Base-by-base conservation (phyloP, 2,113 vertebrate species). In the Pomatostomus ruficeps region DNA sequence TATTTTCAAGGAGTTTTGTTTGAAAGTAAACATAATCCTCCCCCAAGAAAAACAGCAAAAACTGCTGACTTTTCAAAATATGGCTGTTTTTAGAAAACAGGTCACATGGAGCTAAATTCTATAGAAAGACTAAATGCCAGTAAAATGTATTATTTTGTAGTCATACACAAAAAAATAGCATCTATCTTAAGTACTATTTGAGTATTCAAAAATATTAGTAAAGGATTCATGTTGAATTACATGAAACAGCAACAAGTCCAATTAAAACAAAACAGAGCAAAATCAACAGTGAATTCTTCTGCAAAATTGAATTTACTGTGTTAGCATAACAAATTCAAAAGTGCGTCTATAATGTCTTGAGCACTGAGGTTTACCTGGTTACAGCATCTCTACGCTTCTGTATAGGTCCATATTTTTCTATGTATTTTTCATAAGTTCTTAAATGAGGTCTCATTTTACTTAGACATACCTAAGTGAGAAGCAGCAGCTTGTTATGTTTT, bases 391-490 rank as follows among this genome's bases (percentile, higher is more conserved):
- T 77, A 33, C 97, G 88, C 42, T 97, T 96, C 76, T 96, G 54
- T 22, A 96, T 58, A 6, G 86, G 92, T 76, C 93, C 81, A 3
- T 97, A 97, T 58, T 96, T 98, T 88, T 97, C 78, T 87, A 93
- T 26, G 4, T 97, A 96, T 90, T 97, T 96, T 84, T 97, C 80
- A 49, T 95, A 97, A n/a, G 80, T 95, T 88, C 77, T 97, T 94
- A 96, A 85, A 88, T 96, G 96, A 42, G 65, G 75, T 94, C 96
- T 95, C 91, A 97, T 97, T 91, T 98, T 93, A 92, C 91, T 98
- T 75, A 98, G 95, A 78, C 93, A 92, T 48, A 97, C 92, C 93
- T 96, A 85, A 61, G 87, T 15, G 40, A 83, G 66, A 88, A 91
- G 42, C 6, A 76, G 74, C 40, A 84, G 31, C 20, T 63, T 68